phyloP scores from a whole-genome alignment of 2,797 vertebrate genomes.

The Pseudomugil gertrudae region DNA sequence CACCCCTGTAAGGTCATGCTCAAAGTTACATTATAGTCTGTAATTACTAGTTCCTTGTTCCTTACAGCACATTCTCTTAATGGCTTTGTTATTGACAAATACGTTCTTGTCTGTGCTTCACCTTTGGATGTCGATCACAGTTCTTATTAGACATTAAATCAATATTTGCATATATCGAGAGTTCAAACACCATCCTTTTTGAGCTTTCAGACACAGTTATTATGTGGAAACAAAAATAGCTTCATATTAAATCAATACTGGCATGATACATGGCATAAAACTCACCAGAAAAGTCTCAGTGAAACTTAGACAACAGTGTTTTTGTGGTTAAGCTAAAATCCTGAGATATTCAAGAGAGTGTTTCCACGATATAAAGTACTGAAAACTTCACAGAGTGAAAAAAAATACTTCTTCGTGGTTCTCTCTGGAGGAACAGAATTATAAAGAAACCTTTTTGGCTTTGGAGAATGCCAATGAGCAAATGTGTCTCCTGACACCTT shows the following conservation, averaged over 20 bases:
- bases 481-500: conserved; percentile 77
- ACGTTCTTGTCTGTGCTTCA: conserved; percentile 14
- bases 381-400: conserved; percentile 46
- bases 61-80: conserved; percentile 32
- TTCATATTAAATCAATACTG: background rate
- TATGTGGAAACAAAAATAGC: background rate
- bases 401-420: conserved; percentile 30
- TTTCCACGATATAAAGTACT: conserved; percentile 35
- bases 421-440: conserved; percentile 44
- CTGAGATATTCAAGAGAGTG: conserved; percentile 24
- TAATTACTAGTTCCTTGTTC: conserved; percentile 68
- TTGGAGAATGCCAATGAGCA: conserved; percentile 78
- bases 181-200: background rate
- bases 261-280: background rate
- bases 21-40: conserved; percentile 62
- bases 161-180: conserved; percentile 35
- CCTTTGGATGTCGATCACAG: conserved; percentile 40
- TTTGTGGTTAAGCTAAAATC: conserved; percentile 63
- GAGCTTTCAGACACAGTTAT: background rate
- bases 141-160: conserved; percentile 40
- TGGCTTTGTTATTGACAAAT: conserved; percentile 67
- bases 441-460: conserved; percentile 61
- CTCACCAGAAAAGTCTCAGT: background rate
- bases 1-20: conserved; percentile 75
- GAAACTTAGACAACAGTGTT: conserved; percentile 12